Conservation (phyloP, 1,140 invertebrate genomes). For the Agraylea sexmaculata region DNA sequence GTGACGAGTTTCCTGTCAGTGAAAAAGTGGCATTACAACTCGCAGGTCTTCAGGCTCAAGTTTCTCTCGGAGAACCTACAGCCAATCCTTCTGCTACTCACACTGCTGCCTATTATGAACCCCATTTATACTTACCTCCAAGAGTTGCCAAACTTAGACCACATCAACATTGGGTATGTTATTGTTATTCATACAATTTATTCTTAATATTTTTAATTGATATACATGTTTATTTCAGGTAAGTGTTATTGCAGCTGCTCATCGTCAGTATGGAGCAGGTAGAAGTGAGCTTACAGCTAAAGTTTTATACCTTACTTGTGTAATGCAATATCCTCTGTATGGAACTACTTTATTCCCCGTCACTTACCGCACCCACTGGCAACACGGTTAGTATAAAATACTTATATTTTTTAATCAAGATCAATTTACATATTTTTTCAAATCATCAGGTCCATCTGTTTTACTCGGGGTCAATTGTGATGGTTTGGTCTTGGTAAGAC, state of each 20-base stretch:
- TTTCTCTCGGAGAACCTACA: slow-evolving; percentile 75
- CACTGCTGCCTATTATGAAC: slow-evolving; percentile 36
- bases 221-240: slow-evolving; percentile 34
- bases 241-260: slow-evolving; percentile 74
- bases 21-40: slow-evolving; percentile 90
- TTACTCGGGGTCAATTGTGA: slow-evolving; percentile 83
- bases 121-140: slow-evolving; percentile 36
- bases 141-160: slow-evolving; percentile 30
- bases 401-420: slow-evolving; percentile 4
- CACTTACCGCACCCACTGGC: slow-evolving; percentile 84
- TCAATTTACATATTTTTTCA: background rate
- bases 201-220: slow-evolving; percentile 4
- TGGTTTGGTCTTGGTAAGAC: slow-evolving; percentile 78
- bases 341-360: slow-evolving; percentile 89
- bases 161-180: slow-evolving; percentile 31
- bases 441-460: slow-evolving; percentile 32
- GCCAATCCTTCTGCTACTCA: slow-evolving; percentile 34
- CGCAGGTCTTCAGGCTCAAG: slow-evolving; percentile 87
- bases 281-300: slow-evolving; percentile 85
- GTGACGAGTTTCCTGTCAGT: slow-evolving; percentile 88
- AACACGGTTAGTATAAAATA: slow-evolving; percentile 52
- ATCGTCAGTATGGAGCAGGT: slow-evolving; percentile 80
- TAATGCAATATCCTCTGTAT: slow-evolving; percentile 94
- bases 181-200: background rate
- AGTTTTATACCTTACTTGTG: slow-evolving; percentile 87